Evolutionary conservation across 2,797 vertebrate genomes (phyloP).

Genomic region (Cynodonichthys magdalenae): DNA sequence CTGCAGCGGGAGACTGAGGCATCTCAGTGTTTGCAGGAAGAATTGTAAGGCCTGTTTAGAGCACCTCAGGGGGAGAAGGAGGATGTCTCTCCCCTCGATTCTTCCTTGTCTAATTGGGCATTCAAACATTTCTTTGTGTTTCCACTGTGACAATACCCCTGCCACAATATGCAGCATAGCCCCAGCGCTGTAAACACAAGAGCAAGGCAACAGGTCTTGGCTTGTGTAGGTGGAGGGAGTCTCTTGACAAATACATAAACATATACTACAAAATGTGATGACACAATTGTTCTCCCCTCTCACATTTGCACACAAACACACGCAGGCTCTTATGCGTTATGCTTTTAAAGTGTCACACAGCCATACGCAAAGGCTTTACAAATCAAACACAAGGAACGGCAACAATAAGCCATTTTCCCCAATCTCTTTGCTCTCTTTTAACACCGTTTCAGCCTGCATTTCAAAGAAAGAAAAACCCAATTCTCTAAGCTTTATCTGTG

Average conservation of each 20-base stretch:
- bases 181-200: slow-evolving; percentile 15
- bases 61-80: slow-evolving; percentile 32
- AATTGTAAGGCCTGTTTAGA: slow-evolving; percentile 58
- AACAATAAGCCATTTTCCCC: slow-evolving; percentile 41
- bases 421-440: slow-evolving; percentile 53
- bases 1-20: slow-evolving; percentile 26
- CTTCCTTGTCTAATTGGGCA: slow-evolving; percentile 57
- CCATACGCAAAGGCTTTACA: slow-evolving; percentile 29
- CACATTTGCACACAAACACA: not conserved
- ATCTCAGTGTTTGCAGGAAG: slow-evolving; percentile 19
- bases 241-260: slow-evolving; percentile 19
- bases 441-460: slow-evolving; percentile 57
- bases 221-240: slow-evolving; percentile 8
- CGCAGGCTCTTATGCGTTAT: not conserved
- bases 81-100: slow-evolving; percentile 46
- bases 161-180: slow-evolving; percentile 15
- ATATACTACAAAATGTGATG: slow-evolving; percentile 10
- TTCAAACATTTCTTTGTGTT: slow-evolving; percentile 46
- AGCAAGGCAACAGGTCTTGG: slow-evolving; percentile 19
- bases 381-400: slow-evolving; percentile 45
- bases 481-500: slow-evolving; percentile 63
- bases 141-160: slow-evolving; percentile 35
- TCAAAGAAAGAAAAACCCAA: slow-evolving; percentile 44
- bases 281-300: not conserved
- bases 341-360: slow-evolving; percentile 11